Conservation (phyloP, 2,797 vertebrate species). For the Eospalax fontanierii region DNA sequence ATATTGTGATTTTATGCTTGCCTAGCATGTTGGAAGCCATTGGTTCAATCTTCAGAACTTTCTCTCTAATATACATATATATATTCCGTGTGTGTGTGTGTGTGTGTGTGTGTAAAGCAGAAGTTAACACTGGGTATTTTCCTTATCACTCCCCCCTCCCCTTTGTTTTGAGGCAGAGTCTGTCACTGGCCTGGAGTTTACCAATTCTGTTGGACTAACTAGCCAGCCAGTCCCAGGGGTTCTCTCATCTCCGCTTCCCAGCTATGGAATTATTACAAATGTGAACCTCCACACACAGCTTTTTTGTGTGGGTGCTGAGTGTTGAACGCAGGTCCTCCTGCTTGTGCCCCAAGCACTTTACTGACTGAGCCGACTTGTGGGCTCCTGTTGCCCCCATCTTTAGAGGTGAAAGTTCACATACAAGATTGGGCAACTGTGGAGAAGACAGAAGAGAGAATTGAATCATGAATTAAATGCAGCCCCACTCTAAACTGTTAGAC, state of each 20-base stretch:
- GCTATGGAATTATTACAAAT: background rate
- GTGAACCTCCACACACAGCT: background rate
- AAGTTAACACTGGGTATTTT: too few species aligned
- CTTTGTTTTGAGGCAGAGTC: background rate
- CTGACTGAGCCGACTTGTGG: background rate
- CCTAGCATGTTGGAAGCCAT: background rate
- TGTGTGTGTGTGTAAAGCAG: too few species aligned
- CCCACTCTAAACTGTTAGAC: fast-evolving
- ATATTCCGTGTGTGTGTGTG: too few species aligned
- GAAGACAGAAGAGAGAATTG: background rate
- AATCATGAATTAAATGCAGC: background rate
- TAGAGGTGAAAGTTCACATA: background rate
- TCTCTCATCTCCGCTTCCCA: background rate
- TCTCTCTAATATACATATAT: too few species aligned
- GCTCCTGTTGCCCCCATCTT: background rate
- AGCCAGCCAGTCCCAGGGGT: background rate
- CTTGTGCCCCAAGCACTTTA: background rate
- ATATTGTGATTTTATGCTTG: conserved; percentile 37
- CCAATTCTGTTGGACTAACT: background rate
- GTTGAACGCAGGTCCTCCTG: background rate
- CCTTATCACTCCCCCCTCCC: too few species aligned
- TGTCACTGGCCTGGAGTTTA: background rate
- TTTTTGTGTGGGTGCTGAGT: background rate
- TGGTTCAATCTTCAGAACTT: background rate
- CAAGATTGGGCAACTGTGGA: background rate